Base-by-base conservation (phyloP, 2,888 invertebrate genomes). In the Tenthredo scrophulariae region DNA sequence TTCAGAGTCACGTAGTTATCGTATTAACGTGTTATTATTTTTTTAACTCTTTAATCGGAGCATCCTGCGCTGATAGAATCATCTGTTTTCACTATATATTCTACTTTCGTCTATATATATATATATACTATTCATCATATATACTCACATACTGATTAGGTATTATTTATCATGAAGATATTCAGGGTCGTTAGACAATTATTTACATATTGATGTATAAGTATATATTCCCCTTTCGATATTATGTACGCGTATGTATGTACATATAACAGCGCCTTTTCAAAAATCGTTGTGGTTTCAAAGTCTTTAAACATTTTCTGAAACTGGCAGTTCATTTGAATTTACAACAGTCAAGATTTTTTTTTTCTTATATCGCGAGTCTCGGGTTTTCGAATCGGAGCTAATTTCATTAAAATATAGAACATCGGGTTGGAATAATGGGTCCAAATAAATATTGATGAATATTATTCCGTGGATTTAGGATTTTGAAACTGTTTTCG, bases 41-140 rank as follows among this genome's bases (percentile, higher is more conserved):
- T 77, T 77, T 77, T 77, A 77, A 77, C 77, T 77, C 77, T 77
- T 77, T 77, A 77, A 77, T 77, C 77, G 54, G 77, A 77, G 77
- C 77, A 50, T 77, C 77, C 77, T 77, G 50, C 50, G 77, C 50
- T 29, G 29, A 26, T 46, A 7, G 40, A 43, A 74, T 43, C 26
- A 74, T 43, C 40, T 74, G 67, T 67, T 67, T 46, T 33, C 67
- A 67, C 29, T 33, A 6, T 4, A 67, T 67, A 67, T 67, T 40
- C 40, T 18, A 40, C 6, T 72, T 70, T 37, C 70, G 15, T 18
- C 26, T 15, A 26, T 15, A 15, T 50, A 50, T 37, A 0, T 37
- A 37, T 37, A 50, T 46, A 67, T 3, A 37, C 6, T 65, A 22
- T 67, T 33, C 13, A 67, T 67, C 37, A 33, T 67, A 33, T 70